Conservation (phyloP, 2,113 vertebrate species). For the Acanthisitta chloris region DNA sequence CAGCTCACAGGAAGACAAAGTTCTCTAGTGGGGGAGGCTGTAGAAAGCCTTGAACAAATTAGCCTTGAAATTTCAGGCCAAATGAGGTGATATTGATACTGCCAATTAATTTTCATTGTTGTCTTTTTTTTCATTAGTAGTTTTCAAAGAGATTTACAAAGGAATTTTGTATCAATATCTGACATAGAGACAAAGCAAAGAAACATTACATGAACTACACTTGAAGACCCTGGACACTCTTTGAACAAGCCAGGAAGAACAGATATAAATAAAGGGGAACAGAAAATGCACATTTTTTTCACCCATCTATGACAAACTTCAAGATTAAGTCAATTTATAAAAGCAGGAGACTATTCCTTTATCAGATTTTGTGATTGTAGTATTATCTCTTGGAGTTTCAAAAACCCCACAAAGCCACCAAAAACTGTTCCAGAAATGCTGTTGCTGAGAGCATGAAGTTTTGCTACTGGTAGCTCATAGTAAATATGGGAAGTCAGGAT, state of each 20-base stretch:
- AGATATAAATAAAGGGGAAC: neutral
- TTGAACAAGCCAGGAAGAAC: neutral
- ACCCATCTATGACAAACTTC: neutral
- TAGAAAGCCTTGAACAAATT: neutral
- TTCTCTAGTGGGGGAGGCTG: neutral
- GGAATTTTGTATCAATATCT: neutral
- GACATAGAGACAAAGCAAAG: neutral
- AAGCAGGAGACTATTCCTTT: neutral
- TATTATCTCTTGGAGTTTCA: neutral
- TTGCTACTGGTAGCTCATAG: neutral
- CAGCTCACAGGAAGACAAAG: neutral
- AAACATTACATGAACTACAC: neutral
- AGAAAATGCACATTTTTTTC: neutral
- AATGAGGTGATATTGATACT: neutral
- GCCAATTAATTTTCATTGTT: neutral
- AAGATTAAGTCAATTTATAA: neutral
- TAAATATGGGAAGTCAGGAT: neutral
- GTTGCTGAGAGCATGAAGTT: neutral
- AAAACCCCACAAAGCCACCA: fast-evolving
- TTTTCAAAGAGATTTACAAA: neutral
- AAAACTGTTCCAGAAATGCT: neutral
- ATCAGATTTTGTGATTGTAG: neutral
- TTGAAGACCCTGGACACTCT: neutral
- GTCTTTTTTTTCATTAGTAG: neutral
- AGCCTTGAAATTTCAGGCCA: neutral